A percentile compares a stretch with the other conserved stretches of the same genome.
phyloP scores from a whole-genome alignment of 2,113 vertebrate species.

The Psammodynastes pulverulentus region DNA sequence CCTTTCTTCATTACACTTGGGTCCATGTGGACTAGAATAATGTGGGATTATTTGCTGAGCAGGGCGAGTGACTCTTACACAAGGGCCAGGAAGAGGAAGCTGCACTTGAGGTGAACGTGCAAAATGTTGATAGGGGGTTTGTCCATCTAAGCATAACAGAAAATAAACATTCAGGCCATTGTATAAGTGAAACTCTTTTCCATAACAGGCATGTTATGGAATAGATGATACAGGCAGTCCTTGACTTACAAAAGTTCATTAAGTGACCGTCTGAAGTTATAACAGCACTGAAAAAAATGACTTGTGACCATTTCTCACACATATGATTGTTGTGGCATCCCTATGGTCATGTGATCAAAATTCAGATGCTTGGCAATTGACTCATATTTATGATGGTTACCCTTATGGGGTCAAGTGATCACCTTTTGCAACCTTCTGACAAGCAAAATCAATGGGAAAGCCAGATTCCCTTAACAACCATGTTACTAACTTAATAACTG shows the following conservation, averaged over 20 bases:
- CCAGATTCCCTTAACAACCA: not conserved
- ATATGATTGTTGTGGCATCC: not conserved
- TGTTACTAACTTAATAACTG: not conserved
- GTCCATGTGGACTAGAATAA: constrained; percentile 50
- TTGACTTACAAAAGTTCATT: not conserved
- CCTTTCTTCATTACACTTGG: constrained; percentile 38
- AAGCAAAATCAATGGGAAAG: not conserved
- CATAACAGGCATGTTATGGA: constrained; percentile 9
- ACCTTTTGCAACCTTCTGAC: not conserved
- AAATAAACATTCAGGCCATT: constrained; percentile 41
- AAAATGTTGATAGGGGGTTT: constrained; percentile 46
- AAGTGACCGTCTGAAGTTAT: not conserved
- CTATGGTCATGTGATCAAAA: not conserved
- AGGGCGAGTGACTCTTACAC: constrained; percentile 38
- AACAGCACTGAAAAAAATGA: not conserved
- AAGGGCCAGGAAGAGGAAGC: constrained; percentile 49
- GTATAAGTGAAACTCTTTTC: constrained; percentile 26
- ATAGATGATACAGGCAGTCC: not conserved
- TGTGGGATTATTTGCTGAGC: constrained; percentile 57
- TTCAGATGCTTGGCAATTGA: not conserved
- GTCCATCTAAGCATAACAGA: constrained; percentile 57
- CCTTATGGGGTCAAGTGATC: not conserved
- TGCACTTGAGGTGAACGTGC: constrained; percentile 30
- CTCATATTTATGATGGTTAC: not conserved
- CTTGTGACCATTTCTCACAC: not conserved